phyloP scores from a whole-genome alignment of 1,140 invertebrate species.

The Procambarus virginalis region DNA sequence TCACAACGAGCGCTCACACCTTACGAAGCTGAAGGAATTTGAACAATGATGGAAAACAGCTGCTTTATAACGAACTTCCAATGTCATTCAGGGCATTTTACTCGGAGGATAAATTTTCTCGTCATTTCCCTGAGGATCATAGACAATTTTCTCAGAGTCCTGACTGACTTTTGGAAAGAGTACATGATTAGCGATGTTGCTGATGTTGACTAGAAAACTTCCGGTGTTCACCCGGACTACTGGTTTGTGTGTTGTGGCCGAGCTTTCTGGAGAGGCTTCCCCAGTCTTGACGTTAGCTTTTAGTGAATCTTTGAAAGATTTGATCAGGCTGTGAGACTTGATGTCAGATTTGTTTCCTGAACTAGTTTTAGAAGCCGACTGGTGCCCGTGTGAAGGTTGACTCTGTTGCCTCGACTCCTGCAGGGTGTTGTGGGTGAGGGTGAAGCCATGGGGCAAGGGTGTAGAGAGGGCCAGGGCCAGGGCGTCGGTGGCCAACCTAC shows the following conservation, averaged over 20 bases:
- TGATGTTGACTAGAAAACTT: neutral
- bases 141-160: neutral
- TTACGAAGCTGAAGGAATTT: too few species aligned
- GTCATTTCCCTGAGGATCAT: neutral
- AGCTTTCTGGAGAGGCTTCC: neutral
- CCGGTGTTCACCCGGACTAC: neutral
- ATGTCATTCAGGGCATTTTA: too few species aligned
- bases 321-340: neutral
- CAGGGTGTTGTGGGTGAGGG: neutral
- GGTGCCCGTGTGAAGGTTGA: neutral
- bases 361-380: neutral
- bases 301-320: neutral
- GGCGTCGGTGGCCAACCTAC: conserved; percentile 50
- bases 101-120: neutral
- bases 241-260: neutral
- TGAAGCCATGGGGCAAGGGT: neutral
- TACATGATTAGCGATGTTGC: neutral
- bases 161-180: neutral
- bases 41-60: too few species aligned
- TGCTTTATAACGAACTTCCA: too few species aligned
- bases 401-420: neutral
- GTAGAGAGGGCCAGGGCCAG: conserved; percentile 34
- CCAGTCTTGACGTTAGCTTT: neutral
- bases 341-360: neutral
- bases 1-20: too few species aligned